These are phyloP conservation scores for Sibirionetta formosa DNA, from an alignment of 2,797 vertebrate genomes.

Conservation along the genomic window DNA sequence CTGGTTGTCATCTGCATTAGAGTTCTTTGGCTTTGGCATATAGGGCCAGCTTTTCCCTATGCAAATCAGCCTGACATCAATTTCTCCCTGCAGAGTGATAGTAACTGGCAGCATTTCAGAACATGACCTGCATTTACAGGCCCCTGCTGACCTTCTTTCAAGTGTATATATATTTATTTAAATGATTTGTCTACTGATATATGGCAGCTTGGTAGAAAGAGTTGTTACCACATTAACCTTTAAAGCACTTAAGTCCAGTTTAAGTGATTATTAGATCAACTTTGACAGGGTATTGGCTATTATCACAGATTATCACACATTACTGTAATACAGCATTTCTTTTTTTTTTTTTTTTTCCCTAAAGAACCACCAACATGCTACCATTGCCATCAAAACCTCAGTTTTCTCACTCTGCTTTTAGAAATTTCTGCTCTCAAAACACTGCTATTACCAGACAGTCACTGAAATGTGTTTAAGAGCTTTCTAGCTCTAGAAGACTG, in stretches of 20 bases:
- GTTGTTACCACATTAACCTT: slow-evolving; percentile 44
- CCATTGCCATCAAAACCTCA: neutral
- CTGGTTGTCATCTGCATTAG: rapidly evolving
- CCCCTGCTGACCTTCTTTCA: slow-evolving; percentile 16
- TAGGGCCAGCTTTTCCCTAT: neutral
- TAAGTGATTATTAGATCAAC: slow-evolving; percentile 44
- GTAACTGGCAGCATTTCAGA: slow-evolving; percentile 31
- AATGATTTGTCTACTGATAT: slow-evolving; percentile 20
- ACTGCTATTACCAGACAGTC: neutral
- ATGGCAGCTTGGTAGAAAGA: neutral
- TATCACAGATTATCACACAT: neutral
- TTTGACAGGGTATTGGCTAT: slow-evolving; percentile 53
- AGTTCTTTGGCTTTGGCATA: neutral
- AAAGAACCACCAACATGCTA: neutral
- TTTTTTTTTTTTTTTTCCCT: neutral
- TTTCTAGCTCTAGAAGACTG: neutral
- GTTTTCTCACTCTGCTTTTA: neutral
- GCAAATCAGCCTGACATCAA: neutral
- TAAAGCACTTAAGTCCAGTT: neutral
- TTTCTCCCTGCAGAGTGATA: neutral
- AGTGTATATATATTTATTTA: slow-evolving; percentile 44
- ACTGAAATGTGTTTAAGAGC: rapidly evolving
- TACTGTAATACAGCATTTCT: neutral
- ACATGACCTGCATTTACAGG: neutral
- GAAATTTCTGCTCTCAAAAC: neutral